phyloP scores from a whole-genome alignment of 2,888 invertebrate genomes.

The Sphaerophoria rueppellii region DNA sequence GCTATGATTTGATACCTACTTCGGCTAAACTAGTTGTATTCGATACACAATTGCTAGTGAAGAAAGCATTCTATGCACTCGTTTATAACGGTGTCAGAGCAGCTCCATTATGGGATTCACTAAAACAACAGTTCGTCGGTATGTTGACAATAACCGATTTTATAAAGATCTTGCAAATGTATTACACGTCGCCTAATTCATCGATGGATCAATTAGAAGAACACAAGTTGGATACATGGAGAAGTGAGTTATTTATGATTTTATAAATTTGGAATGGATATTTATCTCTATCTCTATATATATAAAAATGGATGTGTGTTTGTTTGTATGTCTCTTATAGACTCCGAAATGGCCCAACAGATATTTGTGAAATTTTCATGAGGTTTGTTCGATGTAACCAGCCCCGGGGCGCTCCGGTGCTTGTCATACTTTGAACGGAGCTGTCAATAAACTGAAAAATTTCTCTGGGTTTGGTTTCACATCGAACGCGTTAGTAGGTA shows the following conservation, averaged over 20 bases:
- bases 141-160: slow-evolving; percentile 99
- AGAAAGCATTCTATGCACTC: slow-evolving; percentile 99
- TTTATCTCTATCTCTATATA: no score
- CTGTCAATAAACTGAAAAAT: no score
- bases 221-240: slow-evolving; percentile 98
- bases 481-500: no score
- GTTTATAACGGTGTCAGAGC: slow-evolving; percentile 99
- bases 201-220: slow-evolving; percentile 98
- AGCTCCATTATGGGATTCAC: slow-evolving; percentile 98
- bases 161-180: slow-evolving; percentile 98
- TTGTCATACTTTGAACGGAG: no score
- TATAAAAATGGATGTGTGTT: no score
- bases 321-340: no score
- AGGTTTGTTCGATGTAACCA: no score
- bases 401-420: no score
- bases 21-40: slow-evolving; percentile 99
- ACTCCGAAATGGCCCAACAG: no score
- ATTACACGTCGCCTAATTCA: slow-evolving; percentile 96
- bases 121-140: slow-evolving; percentile 95
- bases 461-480: no score
- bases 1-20: slow-evolving; percentile 99
- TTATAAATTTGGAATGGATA: no score
- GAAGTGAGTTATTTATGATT: slow-evolving; percentile 85
- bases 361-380: no score
- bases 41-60: slow-evolving; percentile 98